Base-by-base conservation (phyloP, 2,888 invertebrate genomes). In the Drosophila austrosaltans region DNA sequence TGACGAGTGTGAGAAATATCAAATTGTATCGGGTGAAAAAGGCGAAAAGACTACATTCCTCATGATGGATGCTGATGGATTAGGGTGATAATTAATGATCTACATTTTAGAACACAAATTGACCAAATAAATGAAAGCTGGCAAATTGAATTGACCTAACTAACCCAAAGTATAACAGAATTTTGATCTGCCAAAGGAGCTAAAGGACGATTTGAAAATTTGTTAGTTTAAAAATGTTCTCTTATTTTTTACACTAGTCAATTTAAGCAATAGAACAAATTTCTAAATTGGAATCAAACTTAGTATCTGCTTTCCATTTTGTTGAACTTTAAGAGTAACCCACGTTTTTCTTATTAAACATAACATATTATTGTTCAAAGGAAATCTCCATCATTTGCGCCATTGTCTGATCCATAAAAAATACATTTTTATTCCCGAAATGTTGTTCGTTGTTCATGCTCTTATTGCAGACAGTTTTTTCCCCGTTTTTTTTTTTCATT, bases 1-100 rank as follows among this genome's bases (percentile, higher is more conserved):
- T 48, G 68, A 28, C 53, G 72, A 80, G 77, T 91, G 91, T 91
- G 90, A 91, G 90, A 91, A 91, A 89, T 80, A 87, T 72, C 53
- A 53, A 6, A n/a, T 40, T 40, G 40, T 60, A 60, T 64, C 70
- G 74, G 75, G 8, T 2, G 16, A 79, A 78, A 78, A 25, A 62
- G 32, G 44, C 28, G 16, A 32, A 56, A 16, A 30, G 16, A 54
- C 53, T 60, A 75, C 66, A 53, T 62, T 62, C 53, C 61, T 67
- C 74, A 67, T 86, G 89, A 82, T 71, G 82, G 82, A 87, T 77
- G 75, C 74, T 90, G 89, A 90, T 84, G 89, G 83, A 90, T 89
- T 91, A 89, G 77, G 75, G 42, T 65, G 78, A 82, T 91, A 88
- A 91, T 91, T 90, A 91, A 91, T 91, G 90, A 89, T 80, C 65